Evolutionary conservation across 2,113 vertebrate species (phyloP), one percentile per base, ranked within the genome.

Genomic region (Hydrolagus affinis): DNA sequence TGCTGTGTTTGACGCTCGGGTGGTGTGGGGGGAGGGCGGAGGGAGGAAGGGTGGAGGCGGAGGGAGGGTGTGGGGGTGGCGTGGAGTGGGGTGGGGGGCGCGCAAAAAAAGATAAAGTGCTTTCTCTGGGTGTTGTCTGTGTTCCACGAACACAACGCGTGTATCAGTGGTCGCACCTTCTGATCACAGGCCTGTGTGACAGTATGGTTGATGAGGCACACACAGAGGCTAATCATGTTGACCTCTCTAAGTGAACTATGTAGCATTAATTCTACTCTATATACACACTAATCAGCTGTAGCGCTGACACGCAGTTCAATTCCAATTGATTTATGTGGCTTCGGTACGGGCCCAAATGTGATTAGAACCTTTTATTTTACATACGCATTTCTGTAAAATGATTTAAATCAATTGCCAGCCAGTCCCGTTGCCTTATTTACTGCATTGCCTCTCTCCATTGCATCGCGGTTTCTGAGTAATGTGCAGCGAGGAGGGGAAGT

Each of bases 331-430:
- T 94, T 93, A 94, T 92, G 10, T 88, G 90, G 91, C 85, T 92
- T 91, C 91, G 90, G 91, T 92, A 94, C 92, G 92, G 93, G 94
- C 93, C 93, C 93, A 94, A 94, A 95, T 92, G 92, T 92, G 93
- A 95, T 94, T 94, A 95, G 91, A 91, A 91, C 90, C 91, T 93
- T 94, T 92, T 92, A 92, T 94, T 92, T 92, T 92, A 90, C 91
- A 90, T 89, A 92, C 91, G 92, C 91, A 44, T 91, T 91, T 92
- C 92, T 89, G 91, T 91, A 89, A 93, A 93, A 93, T 92, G 91
- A 92, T 90, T 92, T 91, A 91, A 92, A 91, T 92, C 91, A 94
- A 92, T 92, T 90, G 92, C 89, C 71, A 86, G 86, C 85, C 87
- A 89, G 87, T 14, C 87, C 87, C 88, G 69, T 0, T 44, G 44